Conservation (phyloP, 2,797 vertebrate genomes). For the Labeo calbasu region DNA sequence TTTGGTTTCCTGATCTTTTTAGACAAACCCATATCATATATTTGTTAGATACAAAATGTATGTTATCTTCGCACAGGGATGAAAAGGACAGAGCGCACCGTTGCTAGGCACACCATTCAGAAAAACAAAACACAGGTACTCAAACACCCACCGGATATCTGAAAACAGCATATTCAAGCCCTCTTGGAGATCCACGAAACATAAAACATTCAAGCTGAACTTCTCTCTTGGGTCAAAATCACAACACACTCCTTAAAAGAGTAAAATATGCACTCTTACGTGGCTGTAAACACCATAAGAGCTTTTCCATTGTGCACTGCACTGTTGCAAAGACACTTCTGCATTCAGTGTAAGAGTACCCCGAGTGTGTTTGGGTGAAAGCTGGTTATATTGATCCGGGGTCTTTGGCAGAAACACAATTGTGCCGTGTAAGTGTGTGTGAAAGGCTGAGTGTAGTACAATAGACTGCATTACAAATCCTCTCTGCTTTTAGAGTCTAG, state of each 20-base stretch:
- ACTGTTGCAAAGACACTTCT: constrained; percentile 29
- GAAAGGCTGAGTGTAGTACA: constrained; percentile 54
- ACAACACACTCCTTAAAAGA: constrained; percentile 9
- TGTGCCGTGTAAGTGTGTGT: constrained; percentile 59
- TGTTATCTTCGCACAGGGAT: not conserved
- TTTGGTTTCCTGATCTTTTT: not conserved
- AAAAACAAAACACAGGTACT: constrained; percentile 1
- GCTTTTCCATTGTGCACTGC: not conserved
- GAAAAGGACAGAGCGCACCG: not conserved
- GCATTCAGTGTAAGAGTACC: not conserved
- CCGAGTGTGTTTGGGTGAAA: constrained; percentile 32
- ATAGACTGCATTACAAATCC: constrained; percentile 69
- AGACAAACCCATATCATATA: not conserved
- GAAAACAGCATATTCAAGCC: not conserved
- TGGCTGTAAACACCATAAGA: not conserved
- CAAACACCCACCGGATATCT: constrained; percentile 8
- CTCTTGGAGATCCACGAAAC: not conserved
- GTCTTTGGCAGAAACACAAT: constrained; percentile 66
- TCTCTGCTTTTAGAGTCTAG: constrained; percentile 47
- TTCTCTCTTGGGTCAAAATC: constrained; percentile 11
- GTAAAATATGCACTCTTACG: not conserved
- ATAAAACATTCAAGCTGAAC: constrained; percentile 28
- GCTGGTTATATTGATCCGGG: constrained; percentile 40
- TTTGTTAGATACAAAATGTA: not conserved
- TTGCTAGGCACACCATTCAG: constrained; percentile 16